Evolutionary conservation across 2,888 invertebrate genomes (phyloP).

Genomic region (Neocrepidodera transversa): DNA sequence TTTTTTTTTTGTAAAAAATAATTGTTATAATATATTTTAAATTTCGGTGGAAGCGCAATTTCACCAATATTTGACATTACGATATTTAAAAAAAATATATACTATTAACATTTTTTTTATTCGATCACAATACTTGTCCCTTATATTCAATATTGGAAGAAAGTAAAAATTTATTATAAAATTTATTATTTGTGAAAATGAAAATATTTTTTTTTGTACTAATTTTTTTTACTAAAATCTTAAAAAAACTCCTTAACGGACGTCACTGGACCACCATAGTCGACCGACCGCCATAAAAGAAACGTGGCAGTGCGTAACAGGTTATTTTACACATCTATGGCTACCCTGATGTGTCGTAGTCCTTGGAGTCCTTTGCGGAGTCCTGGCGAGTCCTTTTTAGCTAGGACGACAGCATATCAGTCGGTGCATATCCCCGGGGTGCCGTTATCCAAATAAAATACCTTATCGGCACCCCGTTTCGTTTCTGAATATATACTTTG

Average conservation of each 20-base stretch:
- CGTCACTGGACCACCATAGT: slow-evolving; percentile 12
- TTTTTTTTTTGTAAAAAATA: too few relatives aligned
- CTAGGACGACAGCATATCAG: slow-evolving; percentile 44
- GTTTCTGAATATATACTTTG: slow-evolving; percentile 44
- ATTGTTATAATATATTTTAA: too few relatives aligned
- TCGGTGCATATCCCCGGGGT: slow-evolving; percentile 43
- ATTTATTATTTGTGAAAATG: too few relatives aligned
- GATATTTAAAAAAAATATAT: too few relatives aligned
- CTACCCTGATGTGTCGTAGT: slow-evolving; percentile 56
- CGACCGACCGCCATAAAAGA: slow-evolving; percentile 46
- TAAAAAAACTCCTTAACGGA: not conserved
- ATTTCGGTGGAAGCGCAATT: not conserved
- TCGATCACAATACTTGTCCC: too few relatives aligned
- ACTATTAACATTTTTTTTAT: too few relatives aligned
- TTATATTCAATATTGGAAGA: too few relatives aligned
- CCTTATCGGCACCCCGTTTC: slow-evolving; percentile 47
- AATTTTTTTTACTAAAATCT: too few relatives aligned
- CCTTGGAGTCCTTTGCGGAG: slow-evolving; percentile 50
- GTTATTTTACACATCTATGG: slow-evolving; percentile 63
- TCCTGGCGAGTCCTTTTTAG: slow-evolving; percentile 43
- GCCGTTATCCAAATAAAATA: slow-evolving; percentile 55
- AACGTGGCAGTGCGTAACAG: slow-evolving; percentile 57
- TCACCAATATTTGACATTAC: too few relatives aligned
- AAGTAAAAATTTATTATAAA: too few relatives aligned
- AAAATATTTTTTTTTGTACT: too few relatives aligned